A percentile compares a stretch with the other conserved stretches of the same genome.
These are phyloP conservation scores for Hepsetus odoe DNA, from an alignment of 2,113 vertebrate genomes.

Conservation along the genomic window DNA sequence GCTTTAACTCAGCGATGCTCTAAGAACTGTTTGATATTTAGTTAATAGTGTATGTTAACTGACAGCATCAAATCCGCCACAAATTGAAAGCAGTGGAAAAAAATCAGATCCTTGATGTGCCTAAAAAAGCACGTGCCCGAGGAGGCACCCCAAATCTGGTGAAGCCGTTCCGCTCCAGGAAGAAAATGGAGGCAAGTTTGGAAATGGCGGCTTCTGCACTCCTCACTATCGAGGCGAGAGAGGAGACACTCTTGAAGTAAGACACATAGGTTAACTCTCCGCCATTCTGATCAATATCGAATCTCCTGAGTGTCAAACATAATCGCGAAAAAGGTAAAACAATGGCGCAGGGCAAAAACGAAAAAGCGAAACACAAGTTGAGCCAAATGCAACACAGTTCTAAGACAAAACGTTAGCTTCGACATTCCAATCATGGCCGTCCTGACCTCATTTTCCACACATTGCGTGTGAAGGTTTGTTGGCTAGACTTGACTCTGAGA, in stretches of 20 bases:
- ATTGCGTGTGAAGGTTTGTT: conserved; percentile 74
- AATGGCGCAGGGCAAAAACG: neutral
- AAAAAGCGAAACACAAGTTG: neutral
- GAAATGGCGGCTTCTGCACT: conserved; percentile 70
- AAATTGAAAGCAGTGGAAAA: conserved; percentile 13
- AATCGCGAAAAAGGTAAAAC: neutral
- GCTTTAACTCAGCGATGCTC: neutral
- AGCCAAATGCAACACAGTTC: conserved; percentile 18
- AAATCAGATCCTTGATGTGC: conserved; percentile 17
- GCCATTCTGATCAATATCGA: neutral
- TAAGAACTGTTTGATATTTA: neutral
- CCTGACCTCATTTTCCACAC: conserved; percentile 75
- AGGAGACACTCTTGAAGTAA: conserved; percentile 45
- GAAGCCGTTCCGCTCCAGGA: conserved; percentile 57
- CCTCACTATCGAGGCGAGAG: conserved; percentile 33
- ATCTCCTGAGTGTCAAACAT: neutral
- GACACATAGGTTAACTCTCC: neutral
- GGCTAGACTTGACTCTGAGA: conserved; percentile 64
- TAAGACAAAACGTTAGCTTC: conserved; percentile 45
- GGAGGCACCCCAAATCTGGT: conserved; percentile 55
- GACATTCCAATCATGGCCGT: conserved; percentile 53
- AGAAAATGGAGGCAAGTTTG: conserved; percentile 76
- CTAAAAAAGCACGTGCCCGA: conserved; percentile 10
- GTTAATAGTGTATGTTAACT: neutral
- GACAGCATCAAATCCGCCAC: neutral